Evolutionary conservation across 1,140 invertebrate genomes (phyloP).

Genomic region (Frieseomelitta varia): DNA sequence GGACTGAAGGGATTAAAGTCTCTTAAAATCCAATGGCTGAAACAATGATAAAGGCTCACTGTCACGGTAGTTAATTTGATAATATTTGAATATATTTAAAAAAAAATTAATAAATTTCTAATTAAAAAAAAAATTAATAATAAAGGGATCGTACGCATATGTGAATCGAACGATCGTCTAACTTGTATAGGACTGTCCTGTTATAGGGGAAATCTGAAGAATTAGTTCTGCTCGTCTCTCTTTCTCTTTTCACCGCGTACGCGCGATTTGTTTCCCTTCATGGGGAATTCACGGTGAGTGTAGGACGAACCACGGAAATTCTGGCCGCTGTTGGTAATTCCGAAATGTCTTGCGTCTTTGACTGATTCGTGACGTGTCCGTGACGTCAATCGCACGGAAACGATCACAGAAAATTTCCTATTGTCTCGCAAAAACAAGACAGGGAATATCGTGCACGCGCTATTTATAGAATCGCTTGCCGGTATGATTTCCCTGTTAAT

Average conservation of each 20-base stretch:
- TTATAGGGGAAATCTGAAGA: background rate
- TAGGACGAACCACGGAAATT: constrained; percentile 38
- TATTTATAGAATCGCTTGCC: constrained; percentile 28
- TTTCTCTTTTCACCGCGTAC: background rate
- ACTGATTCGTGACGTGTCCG: constrained; percentile 12
- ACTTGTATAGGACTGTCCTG: background rate
- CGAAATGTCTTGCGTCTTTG: constrained; percentile 22
- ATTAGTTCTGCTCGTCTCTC: constrained; percentile 2
- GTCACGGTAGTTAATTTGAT: too few species aligned
- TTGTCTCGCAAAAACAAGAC: background rate
- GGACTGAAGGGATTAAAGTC: too few species aligned
- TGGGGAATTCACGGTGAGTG: constrained; percentile 45
- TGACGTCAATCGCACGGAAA: constrained; percentile 47
- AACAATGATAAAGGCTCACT: too few species aligned
- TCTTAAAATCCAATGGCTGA: too few species aligned
- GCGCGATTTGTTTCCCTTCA: background rate
- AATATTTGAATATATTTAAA: too few species aligned
- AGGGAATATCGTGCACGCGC: background rate
- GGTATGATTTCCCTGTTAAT: background rate
- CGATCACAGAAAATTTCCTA: constrained; percentile 39
- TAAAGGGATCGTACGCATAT: background rate
- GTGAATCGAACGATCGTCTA: background rate
- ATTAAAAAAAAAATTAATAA: background rate
- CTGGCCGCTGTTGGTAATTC: constrained; percentile 38
- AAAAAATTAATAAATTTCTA: too few species aligned